Percentiles rank a stretch among this genome's conserved stretches.
Evolutionary conservation across 2,113 vertebrate genomes (phyloP).

Genomic region (Oncorhynchus nerka): DNA sequence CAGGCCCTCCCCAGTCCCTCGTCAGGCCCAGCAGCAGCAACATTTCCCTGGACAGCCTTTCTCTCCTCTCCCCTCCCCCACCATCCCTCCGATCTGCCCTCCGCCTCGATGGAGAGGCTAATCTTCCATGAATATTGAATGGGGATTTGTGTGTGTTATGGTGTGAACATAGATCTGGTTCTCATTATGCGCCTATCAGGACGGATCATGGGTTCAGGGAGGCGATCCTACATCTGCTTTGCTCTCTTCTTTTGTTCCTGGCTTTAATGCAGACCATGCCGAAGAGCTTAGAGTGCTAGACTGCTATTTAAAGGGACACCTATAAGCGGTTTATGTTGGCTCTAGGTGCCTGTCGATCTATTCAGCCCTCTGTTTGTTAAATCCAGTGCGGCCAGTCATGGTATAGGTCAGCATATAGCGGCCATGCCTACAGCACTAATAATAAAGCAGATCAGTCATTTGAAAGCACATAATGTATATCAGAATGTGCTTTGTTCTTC

Average conservation of each 20-base stretch:
- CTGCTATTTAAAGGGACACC: constrained; percentile 57
- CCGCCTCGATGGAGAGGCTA: constrained; percentile 69
- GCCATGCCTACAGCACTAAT: background rate
- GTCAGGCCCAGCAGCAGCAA: constrained; percentile 22
- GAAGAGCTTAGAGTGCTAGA: constrained; percentile 44
- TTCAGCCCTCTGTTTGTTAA: constrained; percentile 29
- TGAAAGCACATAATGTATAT: constrained; percentile 21
- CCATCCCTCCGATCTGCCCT: constrained; percentile 25
- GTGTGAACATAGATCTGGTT: constrained; percentile 68
- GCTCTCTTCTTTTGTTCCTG: constrained; percentile 60
- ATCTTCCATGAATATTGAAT: constrained; percentile 75
- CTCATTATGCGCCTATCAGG: constrained; percentile 71
- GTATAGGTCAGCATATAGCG: constrained; percentile 19
- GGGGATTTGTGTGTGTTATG: constrained; percentile 69
- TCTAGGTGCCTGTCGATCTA: constrained; percentile 24
- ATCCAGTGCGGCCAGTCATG: constrained; percentile 14
- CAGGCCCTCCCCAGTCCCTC: constrained; percentile 3
- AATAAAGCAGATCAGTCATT: constrained; percentile 36
- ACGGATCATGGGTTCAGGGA: constrained; percentile 59
- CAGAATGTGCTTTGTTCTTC: too few relatives aligned
- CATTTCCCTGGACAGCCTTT: constrained; percentile 24
- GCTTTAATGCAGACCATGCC: constrained; percentile 55
- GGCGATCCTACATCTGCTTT: constrained; percentile 59
- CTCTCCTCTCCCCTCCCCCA: constrained; percentile 28
- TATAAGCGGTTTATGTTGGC: constrained; percentile 43